phyloP scores from a whole-genome alignment of 1,140 invertebrate species.

The Zeugodacus cucurbitae region DNA sequence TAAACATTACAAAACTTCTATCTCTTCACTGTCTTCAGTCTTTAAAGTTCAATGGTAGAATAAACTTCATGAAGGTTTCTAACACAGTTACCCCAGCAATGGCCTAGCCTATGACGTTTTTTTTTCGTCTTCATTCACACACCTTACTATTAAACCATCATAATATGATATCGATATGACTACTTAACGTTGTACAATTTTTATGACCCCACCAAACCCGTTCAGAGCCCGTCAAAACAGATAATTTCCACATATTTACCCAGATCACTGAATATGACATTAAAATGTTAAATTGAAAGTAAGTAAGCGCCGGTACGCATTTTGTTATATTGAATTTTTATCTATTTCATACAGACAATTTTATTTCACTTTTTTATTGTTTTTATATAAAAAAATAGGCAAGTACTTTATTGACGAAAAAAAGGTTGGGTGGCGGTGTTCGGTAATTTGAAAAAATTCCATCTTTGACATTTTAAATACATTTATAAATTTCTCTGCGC shows the following conservation, averaged over 20 bases:
- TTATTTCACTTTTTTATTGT: background rate
- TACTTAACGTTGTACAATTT: background rate
- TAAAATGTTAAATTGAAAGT: constrained; percentile 27
- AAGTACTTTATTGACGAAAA: background rate
- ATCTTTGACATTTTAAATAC: constrained; percentile 17
- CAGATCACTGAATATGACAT: constrained; percentile 13
- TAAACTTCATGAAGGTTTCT: background rate
- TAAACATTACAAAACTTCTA: background rate
- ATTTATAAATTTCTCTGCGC: constrained; percentile 12
- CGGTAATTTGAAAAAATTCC: background rate
- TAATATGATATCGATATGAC: background rate
- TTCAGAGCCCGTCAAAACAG: constrained; percentile 5
- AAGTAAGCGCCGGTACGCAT: background rate
- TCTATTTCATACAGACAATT: background rate
- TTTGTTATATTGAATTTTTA: constrained; percentile 23
- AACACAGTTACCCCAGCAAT: background rate
- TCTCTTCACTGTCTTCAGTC: constrained; percentile 17
- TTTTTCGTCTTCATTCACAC: background rate
- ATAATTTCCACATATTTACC: constrained; percentile 23
- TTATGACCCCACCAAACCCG: constrained; percentile 25
- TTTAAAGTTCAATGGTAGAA: constrained; percentile 27
- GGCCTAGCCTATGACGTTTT: background rate
- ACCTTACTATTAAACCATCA: background rate
- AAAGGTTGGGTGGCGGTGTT: constrained; percentile 7
- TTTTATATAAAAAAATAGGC: constrained; percentile 13